Evolutionary conservation across 2,113 vertebrate species (phyloP).

Genomic region (Falcunculus frontatus): DNA sequence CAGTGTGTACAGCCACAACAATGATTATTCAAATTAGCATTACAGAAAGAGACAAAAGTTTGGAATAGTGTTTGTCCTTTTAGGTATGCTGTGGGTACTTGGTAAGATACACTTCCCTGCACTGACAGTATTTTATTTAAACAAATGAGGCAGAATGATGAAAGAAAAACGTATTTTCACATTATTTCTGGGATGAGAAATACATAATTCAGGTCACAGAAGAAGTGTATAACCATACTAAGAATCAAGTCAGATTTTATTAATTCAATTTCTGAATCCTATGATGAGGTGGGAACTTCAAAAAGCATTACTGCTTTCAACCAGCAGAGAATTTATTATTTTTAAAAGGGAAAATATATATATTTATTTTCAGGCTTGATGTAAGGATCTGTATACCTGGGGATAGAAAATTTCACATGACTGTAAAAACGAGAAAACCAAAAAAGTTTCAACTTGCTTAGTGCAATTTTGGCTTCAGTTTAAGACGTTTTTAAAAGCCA

Average conservation of each 20-base stretch:
- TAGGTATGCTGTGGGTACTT: background rate
- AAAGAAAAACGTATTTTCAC: background rate
- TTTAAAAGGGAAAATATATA: background rate
- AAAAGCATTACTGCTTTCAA: background rate
- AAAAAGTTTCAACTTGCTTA: background rate
- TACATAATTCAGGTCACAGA: background rate
- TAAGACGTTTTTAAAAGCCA: background rate
- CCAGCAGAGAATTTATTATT: background rate
- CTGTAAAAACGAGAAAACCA: background rate
- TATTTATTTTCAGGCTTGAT: background rate
- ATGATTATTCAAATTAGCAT: background rate
- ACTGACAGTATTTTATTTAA: background rate
- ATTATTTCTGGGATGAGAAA: background rate
- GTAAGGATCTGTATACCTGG: background rate
- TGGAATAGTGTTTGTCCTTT: background rate
- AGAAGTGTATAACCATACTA: background rate
- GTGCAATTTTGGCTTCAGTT: background rate
- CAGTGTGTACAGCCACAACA: background rate
- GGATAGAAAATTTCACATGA: background rate
- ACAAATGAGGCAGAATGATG: background rate
- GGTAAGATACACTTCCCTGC: background rate
- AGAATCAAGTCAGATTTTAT: background rate
- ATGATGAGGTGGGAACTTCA: background rate
- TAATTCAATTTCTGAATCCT: background rate
- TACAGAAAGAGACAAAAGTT: background rate